phyloP scores from a whole-genome alignment of 2,113 vertebrate species.

The Cinclus cinclus region DNA sequence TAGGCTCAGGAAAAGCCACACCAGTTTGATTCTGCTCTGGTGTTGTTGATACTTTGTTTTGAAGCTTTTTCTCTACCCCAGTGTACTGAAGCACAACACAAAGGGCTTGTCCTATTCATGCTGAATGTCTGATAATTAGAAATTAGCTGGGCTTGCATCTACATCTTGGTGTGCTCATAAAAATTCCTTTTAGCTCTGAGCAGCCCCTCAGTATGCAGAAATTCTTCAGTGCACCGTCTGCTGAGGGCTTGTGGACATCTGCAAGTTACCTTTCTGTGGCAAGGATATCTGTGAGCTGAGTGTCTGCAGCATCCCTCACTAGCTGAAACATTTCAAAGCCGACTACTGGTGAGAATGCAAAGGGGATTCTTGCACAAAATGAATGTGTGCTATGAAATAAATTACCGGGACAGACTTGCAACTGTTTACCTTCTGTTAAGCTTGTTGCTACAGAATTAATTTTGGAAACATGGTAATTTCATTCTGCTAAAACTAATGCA shows the following conservation, averaged over 20 bases:
- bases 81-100: not conserved
- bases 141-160: conserved; percentile 49
- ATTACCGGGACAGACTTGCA: not conserved
- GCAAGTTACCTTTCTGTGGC: conserved; percentile 31
- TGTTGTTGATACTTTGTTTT: not conserved
- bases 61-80: not conserved
- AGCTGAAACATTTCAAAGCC: not conserved
- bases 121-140: conserved; percentile 14
- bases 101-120: not conserved
- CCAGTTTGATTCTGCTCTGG: not conserved
- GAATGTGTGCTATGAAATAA: not conserved
- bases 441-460: conserved; percentile 4
- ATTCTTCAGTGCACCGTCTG: conserved; percentile 49
- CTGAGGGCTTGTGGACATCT: conserved; percentile 38
- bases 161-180: conserved; percentile 49
- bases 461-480: not conserved
- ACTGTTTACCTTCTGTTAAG: not conserved
- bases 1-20: not conserved
- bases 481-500: not conserved
- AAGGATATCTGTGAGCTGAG: not conserved
- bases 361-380: not conserved
- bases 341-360: not conserved
- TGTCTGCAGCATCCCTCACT: not conserved
- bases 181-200: conserved; percentile 43
- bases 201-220: conserved; percentile 14